Base-by-base conservation (phyloP, 2,888 invertebrate genomes). In the Rosalia funebris region DNA sequence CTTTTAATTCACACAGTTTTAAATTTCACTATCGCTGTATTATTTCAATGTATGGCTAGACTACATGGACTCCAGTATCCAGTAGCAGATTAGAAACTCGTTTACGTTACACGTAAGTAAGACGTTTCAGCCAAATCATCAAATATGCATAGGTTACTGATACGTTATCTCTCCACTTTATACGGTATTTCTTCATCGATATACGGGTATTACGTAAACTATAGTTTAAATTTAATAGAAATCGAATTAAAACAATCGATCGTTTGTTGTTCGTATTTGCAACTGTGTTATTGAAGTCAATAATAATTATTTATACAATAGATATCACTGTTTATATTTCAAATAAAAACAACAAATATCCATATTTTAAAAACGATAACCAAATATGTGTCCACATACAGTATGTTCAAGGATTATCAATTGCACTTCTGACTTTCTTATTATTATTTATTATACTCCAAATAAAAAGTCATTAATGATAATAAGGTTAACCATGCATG, bases 51-150 rank as follows among this genome's bases (percentile, higher is more conserved):
- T n/a, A n/a, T n/a, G n/a, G n/a, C n/a, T n/a, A n/a, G n/a, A n/a
- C n/a, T n/a, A n/a, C n/a, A n/a, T n/a, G n/a, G n/a, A 41, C 41
- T 4, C 10, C 12, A 5, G 16, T 15, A 16, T 12, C 36, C 53
- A 34, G 37, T 56, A 82, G 77, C n/a, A 78, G 77, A 25, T 9
- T 52, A 16, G 32, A 54, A 42, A 32, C 45, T 42, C 45, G 37
- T 37, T 37, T 42, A 42, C 15, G 4, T 10, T 42, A 42, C 15
- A 42, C 42, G 39, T 44, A 50, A n/a, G 39, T 47, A 32, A 32
- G 14, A n/a, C 19, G 37, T 15, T 41, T 48, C 12, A 32, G 42
- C 54, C 59, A 59, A 54, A 42, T 63, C 60, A 63, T 50, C 60
- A 57, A 17, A 36, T 48, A 20, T 59, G 32, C 50, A 41, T 31